A percentile compares a stretch with the other conserved stretches of the same genome.
Conservation (phyloP, 2,113 vertebrate genomes). For the Chaenocephalus aceratus region DNA sequence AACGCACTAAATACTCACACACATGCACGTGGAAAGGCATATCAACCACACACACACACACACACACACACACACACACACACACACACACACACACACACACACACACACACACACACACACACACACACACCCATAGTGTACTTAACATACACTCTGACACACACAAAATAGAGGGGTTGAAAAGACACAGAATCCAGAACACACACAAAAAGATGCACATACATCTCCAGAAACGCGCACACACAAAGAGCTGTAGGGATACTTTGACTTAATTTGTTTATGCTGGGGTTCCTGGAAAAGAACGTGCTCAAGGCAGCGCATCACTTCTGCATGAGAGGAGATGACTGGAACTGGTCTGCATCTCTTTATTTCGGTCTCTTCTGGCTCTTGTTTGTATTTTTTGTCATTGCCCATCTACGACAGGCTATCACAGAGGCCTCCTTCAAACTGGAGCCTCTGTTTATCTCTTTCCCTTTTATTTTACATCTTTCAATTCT, state of each 20-base stretch:
- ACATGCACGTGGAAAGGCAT: conserved; percentile 3
- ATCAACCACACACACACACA: conserved; percentile 22
- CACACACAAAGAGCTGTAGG: conserved; percentile 59
- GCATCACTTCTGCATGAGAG: conserved; percentile 57
- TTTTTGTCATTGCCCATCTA: not conserved
- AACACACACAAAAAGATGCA: conserved; percentile 20
- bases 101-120: not conserved
- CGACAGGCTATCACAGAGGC: not conserved
- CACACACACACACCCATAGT: not conserved
- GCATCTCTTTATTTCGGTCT: conserved; percentile 6
- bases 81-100: conserved; percentile 21
- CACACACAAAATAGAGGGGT: conserved; percentile 1
- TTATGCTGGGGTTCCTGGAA: conserved; percentile 72
- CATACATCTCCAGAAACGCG: conserved; percentile 26
- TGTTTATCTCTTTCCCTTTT: conserved; percentile 1
- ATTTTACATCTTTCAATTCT: not conserved
- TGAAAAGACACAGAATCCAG: conserved; percentile 30
- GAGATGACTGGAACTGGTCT: conserved; percentile 46
- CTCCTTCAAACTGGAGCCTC: conserved; percentile 10
- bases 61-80: not conserved
- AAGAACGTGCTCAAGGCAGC: conserved; percentile 58
- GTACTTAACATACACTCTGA: not conserved
- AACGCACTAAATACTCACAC: conserved; percentile 43
- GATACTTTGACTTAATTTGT: conserved; percentile 72
- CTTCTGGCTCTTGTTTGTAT: not conserved